Conservation (phyloP, 2,113 vertebrate genomes). For the Crotalus viridis region DNA sequence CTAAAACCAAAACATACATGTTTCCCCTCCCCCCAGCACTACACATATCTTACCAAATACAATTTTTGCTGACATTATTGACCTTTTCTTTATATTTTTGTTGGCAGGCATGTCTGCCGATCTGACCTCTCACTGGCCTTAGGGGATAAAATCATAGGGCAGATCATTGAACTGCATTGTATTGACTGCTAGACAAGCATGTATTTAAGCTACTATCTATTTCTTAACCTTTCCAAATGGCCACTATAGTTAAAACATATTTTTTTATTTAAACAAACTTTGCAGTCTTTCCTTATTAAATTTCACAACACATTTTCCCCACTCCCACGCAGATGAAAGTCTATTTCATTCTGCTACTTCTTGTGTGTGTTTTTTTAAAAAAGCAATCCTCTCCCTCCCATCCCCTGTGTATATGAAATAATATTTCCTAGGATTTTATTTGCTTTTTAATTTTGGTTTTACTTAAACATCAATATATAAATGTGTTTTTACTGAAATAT, state of each 20-base stretch:
- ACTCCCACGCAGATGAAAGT: background rate
- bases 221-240: conserved; percentile 47
- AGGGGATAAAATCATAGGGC: conserved; percentile 42
- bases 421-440: conserved; percentile 50
- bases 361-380: conserved; percentile 27
- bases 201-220: conserved; percentile 42
- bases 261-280: conserved; percentile 22
- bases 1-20: background rate
- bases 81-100: conserved; percentile 27
- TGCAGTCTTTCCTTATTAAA: conserved; percentile 26
- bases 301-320: conserved; percentile 16
- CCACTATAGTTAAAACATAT: conserved; percentile 32
- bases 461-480: conserved; percentile 31
- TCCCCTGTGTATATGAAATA: background rate
- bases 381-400: background rate
- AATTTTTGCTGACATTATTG: conserved; percentile 29
- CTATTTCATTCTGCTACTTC: conserved; percentile 49
- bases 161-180: conserved; percentile 44
- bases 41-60: background rate
- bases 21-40: too few species aligned
- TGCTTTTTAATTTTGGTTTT: conserved; percentile 37
- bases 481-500: conserved; percentile 30
- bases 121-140: conserved; percentile 43
- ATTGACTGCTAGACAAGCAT: conserved; percentile 25
- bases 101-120: conserved; percentile 31